Percentiles rank a stretch among this genome's conserved stretches.
These are phyloP conservation scores for Garrulus glandarius DNA, from an alignment of 2,797 vertebrate genomes.

Conservation along the genomic window DNA sequence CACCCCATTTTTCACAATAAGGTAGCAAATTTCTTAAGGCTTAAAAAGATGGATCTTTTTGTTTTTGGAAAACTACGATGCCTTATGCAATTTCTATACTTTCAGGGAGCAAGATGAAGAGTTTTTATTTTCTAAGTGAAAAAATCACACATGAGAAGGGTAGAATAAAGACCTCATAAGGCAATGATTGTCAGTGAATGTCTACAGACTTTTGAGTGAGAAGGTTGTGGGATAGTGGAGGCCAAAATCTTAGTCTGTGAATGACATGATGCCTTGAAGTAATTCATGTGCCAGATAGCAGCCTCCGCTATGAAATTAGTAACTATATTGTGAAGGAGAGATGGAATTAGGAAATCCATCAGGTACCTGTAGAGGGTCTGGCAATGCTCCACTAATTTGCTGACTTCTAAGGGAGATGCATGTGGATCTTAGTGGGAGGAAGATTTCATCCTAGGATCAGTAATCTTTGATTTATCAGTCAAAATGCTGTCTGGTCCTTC, in stretches of 20 bases:
- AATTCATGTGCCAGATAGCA: fast-evolving
- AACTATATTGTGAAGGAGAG: background rate
- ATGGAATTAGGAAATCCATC: background rate
- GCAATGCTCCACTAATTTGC: background rate
- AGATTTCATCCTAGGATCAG: background rate
- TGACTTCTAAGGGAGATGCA: background rate
- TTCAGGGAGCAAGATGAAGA: background rate
- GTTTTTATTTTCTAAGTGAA: background rate
- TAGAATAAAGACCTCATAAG: background rate
- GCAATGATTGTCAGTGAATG: background rate
- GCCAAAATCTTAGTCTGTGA: background rate
- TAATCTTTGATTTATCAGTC: background rate
- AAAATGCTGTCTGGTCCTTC: background rate
- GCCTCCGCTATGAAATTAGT: background rate
- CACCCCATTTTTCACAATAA: background rate
- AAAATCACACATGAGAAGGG: background rate
- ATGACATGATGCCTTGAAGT: background rate
- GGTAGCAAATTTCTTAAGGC: background rate
- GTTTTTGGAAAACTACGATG: background rate
- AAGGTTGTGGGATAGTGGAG: background rate
- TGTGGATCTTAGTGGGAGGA: background rate
- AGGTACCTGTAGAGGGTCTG: background rate
- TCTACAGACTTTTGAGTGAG: background rate
- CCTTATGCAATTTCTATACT: background rate
- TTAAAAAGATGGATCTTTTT: background rate